Percentiles rank a stretch among this genome's conserved stretches.
Evolutionary conservation across 2,888 invertebrate genomes (phyloP).

Genomic region (Papilio demoleus): DNA sequence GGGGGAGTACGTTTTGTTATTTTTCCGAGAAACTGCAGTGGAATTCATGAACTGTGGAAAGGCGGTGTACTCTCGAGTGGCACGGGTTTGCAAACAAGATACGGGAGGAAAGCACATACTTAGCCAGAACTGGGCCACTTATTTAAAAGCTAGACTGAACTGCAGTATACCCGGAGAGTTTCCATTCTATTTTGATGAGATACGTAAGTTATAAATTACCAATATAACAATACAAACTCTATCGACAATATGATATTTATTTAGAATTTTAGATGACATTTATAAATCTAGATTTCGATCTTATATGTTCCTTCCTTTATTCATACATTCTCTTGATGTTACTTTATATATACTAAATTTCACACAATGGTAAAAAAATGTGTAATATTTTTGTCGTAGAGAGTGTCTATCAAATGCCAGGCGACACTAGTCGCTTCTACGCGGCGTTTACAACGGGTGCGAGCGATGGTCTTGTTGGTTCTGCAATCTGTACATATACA

Average conservation of each 20-base stretch:
- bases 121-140: constrained; percentile 87
- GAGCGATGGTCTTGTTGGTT: constrained; percentile 86
- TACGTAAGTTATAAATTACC: constrained; percentile 79
- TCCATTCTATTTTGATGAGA: constrained; percentile 90
- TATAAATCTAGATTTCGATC: too few species aligned
- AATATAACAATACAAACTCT: constrained; percentile 22
- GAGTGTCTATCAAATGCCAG: constrained; percentile 86
- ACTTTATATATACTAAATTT: background rate
- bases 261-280: too few species aligned
- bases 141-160: constrained; percentile 86
- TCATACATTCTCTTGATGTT: background rate
- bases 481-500: constrained; percentile 88
- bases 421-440: constrained; percentile 85
- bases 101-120: constrained; percentile 86
- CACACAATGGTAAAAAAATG: constrained; percentile 27
- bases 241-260: constrained; percentile 5
- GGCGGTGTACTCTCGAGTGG: constrained; percentile 88
- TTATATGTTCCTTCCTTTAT: too few species aligned
- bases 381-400: constrained; percentile 70
- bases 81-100: constrained; percentile 88
- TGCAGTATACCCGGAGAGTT: constrained; percentile 89
- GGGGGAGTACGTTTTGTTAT: constrained; percentile 87
- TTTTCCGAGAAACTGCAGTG: constrained; percentile 88
- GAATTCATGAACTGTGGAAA: constrained; percentile 88
- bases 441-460: constrained; percentile 87